Conservation (phyloP, 2,113 vertebrate genomes). For the Sceloporus tristichus region DNA sequence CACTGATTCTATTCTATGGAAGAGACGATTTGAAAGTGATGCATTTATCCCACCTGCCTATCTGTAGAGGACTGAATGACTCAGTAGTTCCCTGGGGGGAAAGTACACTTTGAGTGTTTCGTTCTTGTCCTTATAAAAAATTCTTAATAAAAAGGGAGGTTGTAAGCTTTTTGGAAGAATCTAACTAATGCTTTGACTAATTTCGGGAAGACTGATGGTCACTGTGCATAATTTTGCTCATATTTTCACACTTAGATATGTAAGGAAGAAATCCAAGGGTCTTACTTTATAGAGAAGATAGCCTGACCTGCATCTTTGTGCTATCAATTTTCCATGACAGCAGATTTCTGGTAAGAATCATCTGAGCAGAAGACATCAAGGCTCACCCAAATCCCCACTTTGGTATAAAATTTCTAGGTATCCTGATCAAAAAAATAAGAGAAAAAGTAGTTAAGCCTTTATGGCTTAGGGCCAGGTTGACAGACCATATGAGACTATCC, state of each 20-base stretch:
- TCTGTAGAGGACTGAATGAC: conserved; percentile 59
- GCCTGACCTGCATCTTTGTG: not conserved
- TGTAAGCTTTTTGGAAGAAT: not conserved
- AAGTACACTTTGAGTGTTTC: not conserved
- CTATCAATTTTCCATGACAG: not conserved
- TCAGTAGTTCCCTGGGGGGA: not conserved
- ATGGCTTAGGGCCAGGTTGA: no score
- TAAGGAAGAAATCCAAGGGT: not conserved
- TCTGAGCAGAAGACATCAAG: not conserved
- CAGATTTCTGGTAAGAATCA: not conserved
- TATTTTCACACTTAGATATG: not conserved
- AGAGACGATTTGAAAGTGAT: conserved; percentile 56
- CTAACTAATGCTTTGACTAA: not conserved
- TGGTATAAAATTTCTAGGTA: not conserved
- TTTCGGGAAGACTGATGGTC: not conserved
- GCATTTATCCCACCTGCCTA: conserved; percentile 61
- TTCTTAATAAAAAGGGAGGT: conserved; percentile 27
- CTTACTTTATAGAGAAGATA: not conserved
- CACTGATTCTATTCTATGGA: conserved; percentile 66
- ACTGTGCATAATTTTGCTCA: not conserved
- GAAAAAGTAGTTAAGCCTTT: not conserved
- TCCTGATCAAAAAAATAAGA: not conserved
- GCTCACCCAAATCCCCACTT: not conserved
- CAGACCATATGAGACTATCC: no score
- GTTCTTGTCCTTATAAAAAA: not conserved